Percentiles rank a stretch among this genome's conserved stretches.
Evolutionary conservation across 2,797 vertebrate species (phyloP).

Genomic region (Enteromius radiatus): DNA sequence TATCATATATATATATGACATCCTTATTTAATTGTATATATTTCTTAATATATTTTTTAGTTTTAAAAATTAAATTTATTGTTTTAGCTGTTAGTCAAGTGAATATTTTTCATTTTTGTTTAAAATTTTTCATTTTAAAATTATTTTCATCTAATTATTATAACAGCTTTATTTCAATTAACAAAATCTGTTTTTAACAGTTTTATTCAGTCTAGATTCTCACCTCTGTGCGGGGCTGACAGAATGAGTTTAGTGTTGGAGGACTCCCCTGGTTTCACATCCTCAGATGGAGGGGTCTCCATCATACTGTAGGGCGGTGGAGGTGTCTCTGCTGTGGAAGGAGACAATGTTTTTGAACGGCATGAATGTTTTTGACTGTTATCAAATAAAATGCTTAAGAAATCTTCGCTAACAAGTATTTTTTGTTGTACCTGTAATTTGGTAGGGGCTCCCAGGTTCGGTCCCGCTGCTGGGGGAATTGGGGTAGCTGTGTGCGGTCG

Average conservation of each 20-base stretch:
- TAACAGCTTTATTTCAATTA: not conserved
- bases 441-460: constrained; percentile 90
- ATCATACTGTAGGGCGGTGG: constrained; percentile 87
- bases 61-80: not conserved
- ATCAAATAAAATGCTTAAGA: not conserved
- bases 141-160: not conserved
- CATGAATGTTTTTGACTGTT: too few relatives aligned
- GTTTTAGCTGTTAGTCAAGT: not conserved
- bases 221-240: constrained; percentile 85
- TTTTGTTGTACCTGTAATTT: constrained; percentile 82
- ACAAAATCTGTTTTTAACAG: not conserved
- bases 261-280: constrained; percentile 81
- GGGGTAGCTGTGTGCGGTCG: constrained; percentile 84
- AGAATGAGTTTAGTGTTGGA: constrained; percentile 81
- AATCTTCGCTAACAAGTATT: not conserved
- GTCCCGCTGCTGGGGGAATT: constrained; percentile 88
- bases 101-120: not conserved
- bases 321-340: constrained; percentile 82
- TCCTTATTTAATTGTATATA: too few relatives aligned
- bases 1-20: too few relatives aligned
- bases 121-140: not conserved
- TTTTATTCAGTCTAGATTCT: constrained; percentile 46
- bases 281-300: constrained; percentile 82
- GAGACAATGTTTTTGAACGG: not conserved
- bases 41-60: not conserved